Evolutionary conservation across 2,888 invertebrate genomes (phyloP).

Genomic region (Cantharis rustica): DNA sequence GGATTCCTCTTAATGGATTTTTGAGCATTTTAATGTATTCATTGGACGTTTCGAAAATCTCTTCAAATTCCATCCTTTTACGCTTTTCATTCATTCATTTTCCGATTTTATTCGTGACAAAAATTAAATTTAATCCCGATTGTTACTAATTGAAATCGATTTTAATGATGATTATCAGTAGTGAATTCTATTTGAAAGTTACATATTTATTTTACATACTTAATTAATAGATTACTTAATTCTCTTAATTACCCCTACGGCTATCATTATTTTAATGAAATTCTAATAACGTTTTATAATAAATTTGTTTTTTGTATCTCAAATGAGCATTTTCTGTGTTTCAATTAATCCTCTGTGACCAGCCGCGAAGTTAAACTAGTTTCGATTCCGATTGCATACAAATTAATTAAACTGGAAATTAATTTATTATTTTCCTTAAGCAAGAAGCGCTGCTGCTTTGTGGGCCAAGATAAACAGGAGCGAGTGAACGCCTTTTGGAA

Average conservation of each 20-base stretch:
- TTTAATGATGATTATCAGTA: background rate
- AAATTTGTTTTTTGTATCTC: background rate
- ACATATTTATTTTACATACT: background rate
- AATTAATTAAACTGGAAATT: background rate
- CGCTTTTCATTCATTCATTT: background rate
- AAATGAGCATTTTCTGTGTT: background rate
- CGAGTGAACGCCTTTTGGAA: background rate
- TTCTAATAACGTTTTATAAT: background rate
- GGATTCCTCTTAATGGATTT: background rate
- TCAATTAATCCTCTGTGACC: background rate
- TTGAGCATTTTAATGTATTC: background rate
- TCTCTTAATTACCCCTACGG: background rate
- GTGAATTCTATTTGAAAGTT: background rate
- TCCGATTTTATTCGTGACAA: background rate
- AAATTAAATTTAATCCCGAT: background rate
- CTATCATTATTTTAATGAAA: background rate
- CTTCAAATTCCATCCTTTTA: background rate
- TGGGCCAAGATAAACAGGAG: background rate
- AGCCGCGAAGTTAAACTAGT: background rate
- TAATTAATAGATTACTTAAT: background rate
- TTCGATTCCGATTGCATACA: background rate
- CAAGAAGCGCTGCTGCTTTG: background rate
- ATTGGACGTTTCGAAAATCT: background rate
- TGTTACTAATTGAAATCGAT: background rate
- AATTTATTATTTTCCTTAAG: background rate